Evolutionary conservation across 1,140 invertebrate species (phyloP).

Genomic region (Pygmarrhopalites habei): DNA sequence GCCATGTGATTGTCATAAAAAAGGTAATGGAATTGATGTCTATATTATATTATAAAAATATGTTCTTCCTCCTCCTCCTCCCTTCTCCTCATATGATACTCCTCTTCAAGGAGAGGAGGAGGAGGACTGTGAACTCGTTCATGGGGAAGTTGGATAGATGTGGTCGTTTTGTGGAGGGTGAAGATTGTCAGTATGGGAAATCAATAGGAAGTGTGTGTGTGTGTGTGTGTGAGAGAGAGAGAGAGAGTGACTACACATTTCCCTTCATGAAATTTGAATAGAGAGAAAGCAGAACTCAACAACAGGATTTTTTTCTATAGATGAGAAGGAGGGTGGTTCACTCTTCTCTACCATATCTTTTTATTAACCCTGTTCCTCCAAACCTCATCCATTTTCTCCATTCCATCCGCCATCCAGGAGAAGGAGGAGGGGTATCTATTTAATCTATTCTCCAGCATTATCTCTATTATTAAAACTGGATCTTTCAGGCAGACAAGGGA

Average conservation of each 20-base stretch:
- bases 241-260: no score
- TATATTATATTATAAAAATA: no score
- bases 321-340: neutral
- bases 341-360: neutral
- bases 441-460: neutral
- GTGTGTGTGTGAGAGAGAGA: no score
- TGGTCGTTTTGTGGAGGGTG: no score
- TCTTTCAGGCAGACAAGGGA: neutral
- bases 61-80: no score
- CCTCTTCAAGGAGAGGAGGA: no score
- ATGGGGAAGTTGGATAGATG: no score
- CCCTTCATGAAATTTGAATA: neutral
- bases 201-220: neutral
- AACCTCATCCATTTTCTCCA: neutral
- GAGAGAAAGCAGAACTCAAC: neutral
- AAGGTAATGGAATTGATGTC: neutral
- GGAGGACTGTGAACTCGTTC: no score
- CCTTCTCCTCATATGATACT: no score
- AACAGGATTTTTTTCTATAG: no score
- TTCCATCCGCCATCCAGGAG: neutral
- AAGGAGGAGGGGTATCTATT: neutral
- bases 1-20: neutral
- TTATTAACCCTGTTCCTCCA: constrained; percentile 7
- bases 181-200: neutral
- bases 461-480: neutral